These are phyloP conservation scores for Folsomia candida DNA, from an alignment of 2,888 invertebrate species.

Conservation along the genomic window DNA sequence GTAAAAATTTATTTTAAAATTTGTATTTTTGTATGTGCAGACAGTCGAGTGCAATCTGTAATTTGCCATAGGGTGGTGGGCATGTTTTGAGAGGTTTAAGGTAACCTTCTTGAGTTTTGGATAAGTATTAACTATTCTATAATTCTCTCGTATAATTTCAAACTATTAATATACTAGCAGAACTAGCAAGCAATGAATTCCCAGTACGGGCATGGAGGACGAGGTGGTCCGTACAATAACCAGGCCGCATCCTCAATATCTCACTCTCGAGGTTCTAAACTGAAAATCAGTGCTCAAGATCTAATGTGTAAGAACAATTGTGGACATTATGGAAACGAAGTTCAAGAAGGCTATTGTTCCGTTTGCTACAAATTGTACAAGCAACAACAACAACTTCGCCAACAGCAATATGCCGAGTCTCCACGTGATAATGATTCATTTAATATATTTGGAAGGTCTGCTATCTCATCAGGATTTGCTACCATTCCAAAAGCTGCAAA, in stretches of 20 bases:
- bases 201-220: not conserved
- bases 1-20: too few species aligned
- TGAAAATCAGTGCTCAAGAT: slow-evolving; percentile 57
- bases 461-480: slow-evolving; percentile 41
- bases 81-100: too few species aligned
- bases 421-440: slow-evolving; percentile 7
- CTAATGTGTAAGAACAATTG: slow-evolving; percentile 91
- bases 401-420: slow-evolving; percentile 20
- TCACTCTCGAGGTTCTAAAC: slow-evolving; percentile 23
- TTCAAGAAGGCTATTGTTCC: slow-evolving; percentile 97
- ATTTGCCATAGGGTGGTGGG: too few species aligned
- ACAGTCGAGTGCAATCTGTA: too few species aligned
- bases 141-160: too few species aligned
- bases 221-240: not conserved
- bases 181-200: not conserved
- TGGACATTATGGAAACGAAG: slow-evolving; percentile 94
- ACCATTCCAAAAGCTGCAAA: slow-evolving; percentile 47
- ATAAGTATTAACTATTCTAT: too few species aligned
- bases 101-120: too few species aligned
- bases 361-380: slow-evolving; percentile 86
- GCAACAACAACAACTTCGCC: slow-evolving; percentile 52
- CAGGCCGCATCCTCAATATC: not conserved
- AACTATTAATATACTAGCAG: too few species aligned
- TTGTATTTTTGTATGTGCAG: too few species aligned
- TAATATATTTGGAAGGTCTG: slow-evolving; percentile 41